phyloP scores from a whole-genome alignment of 2,113 vertebrate species.

The Odocoileus hemionus region DNA sequence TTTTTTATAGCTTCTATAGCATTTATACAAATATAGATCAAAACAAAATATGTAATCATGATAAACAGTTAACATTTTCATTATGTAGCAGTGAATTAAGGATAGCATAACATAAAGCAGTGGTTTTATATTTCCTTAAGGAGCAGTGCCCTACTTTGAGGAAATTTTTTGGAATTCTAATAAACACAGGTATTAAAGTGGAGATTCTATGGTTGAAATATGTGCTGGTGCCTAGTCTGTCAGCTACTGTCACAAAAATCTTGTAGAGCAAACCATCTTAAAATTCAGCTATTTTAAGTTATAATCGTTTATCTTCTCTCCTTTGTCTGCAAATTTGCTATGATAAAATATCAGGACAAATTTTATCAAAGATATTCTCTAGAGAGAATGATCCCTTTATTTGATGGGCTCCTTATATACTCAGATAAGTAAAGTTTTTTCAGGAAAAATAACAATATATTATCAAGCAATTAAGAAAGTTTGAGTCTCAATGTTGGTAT shows the following conservation, averaged over 20 bases:
- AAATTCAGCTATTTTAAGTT: background rate
- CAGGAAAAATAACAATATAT: background rate
- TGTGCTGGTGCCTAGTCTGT: background rate
- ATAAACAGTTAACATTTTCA: background rate
- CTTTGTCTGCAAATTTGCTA: background rate
- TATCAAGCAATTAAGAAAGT: background rate
- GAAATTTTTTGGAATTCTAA: background rate
- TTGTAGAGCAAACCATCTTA: background rate
- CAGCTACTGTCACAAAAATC: background rate
- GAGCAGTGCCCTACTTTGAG: background rate
- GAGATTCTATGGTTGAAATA: background rate
- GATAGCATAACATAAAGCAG: background rate
- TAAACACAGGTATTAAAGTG: background rate
- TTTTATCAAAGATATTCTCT: background rate
- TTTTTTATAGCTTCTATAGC: background rate
- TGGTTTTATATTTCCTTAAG: background rate
- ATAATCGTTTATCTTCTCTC: background rate
- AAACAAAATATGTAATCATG: background rate
- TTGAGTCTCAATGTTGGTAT: background rate
- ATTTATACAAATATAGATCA: background rate
- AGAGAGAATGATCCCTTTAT: background rate
- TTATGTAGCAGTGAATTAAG: background rate
- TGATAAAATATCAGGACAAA: background rate
- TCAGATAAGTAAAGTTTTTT: background rate
- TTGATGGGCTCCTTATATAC: background rate